phyloP scores from a whole-genome alignment of 2,113 vertebrate genomes.

The Caloenas nicobarica region DNA sequence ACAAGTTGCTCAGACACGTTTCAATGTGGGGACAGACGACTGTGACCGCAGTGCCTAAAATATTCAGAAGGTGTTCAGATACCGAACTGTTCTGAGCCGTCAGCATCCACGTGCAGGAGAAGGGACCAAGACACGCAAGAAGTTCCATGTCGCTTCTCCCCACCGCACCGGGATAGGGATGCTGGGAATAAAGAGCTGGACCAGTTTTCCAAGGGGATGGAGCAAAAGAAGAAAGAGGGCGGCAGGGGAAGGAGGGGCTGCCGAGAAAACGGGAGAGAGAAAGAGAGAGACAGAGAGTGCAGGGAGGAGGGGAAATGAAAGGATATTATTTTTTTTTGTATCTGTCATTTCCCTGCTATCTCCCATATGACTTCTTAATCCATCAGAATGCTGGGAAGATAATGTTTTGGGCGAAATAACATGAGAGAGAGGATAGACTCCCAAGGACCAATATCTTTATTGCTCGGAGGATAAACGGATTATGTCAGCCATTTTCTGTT shows the following conservation, averaged over 20 bases:
- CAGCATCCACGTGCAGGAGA: background rate
- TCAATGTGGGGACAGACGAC: background rate
- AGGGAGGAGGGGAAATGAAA: constrained; percentile 87
- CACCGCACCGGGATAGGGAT: constrained; percentile 44
- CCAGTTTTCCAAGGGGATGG: constrained; percentile 75
- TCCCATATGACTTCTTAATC: constrained; percentile 99
- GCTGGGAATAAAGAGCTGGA: constrained; percentile 72
- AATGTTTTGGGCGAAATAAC: constrained; percentile 99
- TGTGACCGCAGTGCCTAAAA: background rate
- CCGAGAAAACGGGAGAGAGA: constrained; percentile 66
- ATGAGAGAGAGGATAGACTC: constrained; percentile 99
- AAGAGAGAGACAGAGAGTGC: constrained; percentile 62
- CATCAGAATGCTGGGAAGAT: constrained; percentile 99
- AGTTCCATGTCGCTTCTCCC: constrained; percentile 6
- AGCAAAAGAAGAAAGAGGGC: constrained; percentile 53
- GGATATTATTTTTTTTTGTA: constrained; percentile 98
- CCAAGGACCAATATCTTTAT: constrained; percentile 99
- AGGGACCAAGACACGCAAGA: background rate
- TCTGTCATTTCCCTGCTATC: constrained; percentile 99
- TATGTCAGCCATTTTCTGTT: constrained; percentile 99
- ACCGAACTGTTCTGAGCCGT: background rate
- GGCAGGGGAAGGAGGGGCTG: constrained; percentile 49
- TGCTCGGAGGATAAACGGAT: constrained; percentile 99
- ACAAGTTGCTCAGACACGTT: background rate
- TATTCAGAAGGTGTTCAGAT: background rate